Conservation (phyloP, 2,888 invertebrate genomes). For the Tribolium freemani region DNA sequence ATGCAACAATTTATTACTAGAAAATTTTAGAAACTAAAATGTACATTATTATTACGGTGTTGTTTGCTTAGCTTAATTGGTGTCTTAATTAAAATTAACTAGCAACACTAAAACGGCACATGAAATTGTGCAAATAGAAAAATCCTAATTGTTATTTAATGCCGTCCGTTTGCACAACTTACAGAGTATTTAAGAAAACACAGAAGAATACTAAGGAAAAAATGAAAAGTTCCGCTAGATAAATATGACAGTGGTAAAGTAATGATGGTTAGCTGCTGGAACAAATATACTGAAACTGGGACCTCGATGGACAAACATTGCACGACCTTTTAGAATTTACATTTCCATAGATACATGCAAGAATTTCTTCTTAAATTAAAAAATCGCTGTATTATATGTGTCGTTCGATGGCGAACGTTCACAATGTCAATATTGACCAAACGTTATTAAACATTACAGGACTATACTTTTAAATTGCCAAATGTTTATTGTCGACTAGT, state of each 20-base stretch:
- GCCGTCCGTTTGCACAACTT: constrained; percentile 22
- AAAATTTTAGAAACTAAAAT: not conserved
- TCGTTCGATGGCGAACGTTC: constrained; percentile 23
- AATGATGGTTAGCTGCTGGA: constrained; percentile 44
- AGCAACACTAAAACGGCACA: constrained; percentile 13
- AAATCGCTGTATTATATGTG: constrained; percentile 37
- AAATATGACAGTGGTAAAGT: constrained; percentile 37
- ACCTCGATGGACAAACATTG: constrained; percentile 36
- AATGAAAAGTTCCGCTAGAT: constrained; percentile 35
- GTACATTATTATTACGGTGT: not conserved
- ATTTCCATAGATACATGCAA: constrained; percentile 40
- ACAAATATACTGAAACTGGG: constrained; percentile 41
- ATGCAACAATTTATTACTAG: not conserved
- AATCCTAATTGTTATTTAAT: constrained; percentile 37
- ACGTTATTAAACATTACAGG: constrained; percentile 34
- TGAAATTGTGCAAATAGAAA: constrained; percentile 28
- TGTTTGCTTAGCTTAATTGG: constrained; percentile 23
- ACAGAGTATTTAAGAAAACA: constrained; percentile 11
- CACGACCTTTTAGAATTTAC: constrained; percentile 40
- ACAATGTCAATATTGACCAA: constrained; percentile 36
- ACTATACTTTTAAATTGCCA: constrained; percentile 33
- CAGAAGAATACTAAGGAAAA: not conserved
- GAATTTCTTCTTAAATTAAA: constrained; percentile 39
- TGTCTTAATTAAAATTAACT: constrained; percentile 13
- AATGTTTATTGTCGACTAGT: constrained; percentile 27